Base-by-base conservation (phyloP, 2,113 vertebrate genomes). In the Gila orcuttii region DNA sequence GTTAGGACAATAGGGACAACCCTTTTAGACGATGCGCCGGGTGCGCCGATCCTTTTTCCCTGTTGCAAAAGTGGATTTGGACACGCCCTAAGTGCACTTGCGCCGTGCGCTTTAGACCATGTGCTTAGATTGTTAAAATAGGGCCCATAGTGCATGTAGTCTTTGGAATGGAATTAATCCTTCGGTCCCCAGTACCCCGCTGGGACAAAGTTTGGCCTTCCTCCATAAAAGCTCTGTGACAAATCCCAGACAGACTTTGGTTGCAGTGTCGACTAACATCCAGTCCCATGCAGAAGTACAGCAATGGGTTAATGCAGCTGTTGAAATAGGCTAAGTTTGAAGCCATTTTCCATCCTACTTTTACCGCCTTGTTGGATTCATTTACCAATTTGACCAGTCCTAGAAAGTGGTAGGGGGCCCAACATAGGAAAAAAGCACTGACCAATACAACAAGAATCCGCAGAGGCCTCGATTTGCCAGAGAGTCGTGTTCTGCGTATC, bases 281-380 rank as follows among this genome's bases (percentile, higher is more conserved):
- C 77, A 94, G 80, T 10, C 95, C 95, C 91, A 94, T 93, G 88
- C 90, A 95, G 91, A 95, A 95, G 85, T 96, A 96, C 55, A 96
- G 11, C 71, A 96, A 23, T 0, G 95, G 95, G 89, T 96, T 96
- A 47, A 93, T 87, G 1, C 95, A 96, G 87, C 95, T 95, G 91
- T 95, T 96, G 11, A 96, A 93, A 50, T 92, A 96, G 23, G 95
- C 94, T 0, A 95, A 6, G 1, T 87, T 87, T 3, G 86, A 92
- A 1, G 92, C 90, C 23, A 94, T 0, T 0, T 90, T 90, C 1
- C 92, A 85, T 86, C 92, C 94, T 0, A 93, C 9, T 50, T 92
- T 93, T 85, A 95, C 83, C 17, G 82, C 90, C 0, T 0, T 0
- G 31, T 82, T 90, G 25, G 94, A 87, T 3, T 60, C 87, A 17